Evolutionary conservation across 2,113 vertebrate genomes (phyloP).

Genomic region (Antennarius striatus): DNA sequence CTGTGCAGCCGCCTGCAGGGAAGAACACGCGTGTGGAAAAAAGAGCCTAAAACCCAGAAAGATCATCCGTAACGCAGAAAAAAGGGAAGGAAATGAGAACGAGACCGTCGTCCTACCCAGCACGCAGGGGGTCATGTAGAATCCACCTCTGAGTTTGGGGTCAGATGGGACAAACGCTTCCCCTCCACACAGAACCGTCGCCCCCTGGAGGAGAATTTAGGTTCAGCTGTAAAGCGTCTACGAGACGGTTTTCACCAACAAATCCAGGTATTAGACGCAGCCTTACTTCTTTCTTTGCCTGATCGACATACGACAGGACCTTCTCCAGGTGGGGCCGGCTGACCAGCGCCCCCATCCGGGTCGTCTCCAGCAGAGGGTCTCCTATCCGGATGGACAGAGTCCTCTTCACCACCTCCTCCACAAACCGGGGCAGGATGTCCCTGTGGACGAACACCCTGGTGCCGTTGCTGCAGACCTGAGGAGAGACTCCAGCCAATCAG

Average conservation of each 20-base stretch:
- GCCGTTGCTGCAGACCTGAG: conserved; percentile 94
- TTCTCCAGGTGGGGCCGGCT: conserved; percentile 86
- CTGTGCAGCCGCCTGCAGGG: conserved; percentile 85
- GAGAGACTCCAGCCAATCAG: too few relatives aligned
- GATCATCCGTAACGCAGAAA: neutral
- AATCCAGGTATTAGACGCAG: rapidly evolving
- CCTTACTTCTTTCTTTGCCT: conserved; percentile 87
- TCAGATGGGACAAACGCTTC: conserved; percentile 84
- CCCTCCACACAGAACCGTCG: conserved; percentile 89
- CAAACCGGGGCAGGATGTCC: conserved; percentile 84
- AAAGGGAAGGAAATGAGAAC: too few relatives aligned
- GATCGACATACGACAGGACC: conserved; percentile 87
- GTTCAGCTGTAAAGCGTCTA: neutral
- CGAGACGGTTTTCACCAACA: neutral
- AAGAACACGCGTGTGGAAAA: neutral
- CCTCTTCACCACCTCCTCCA: conserved; percentile 88
- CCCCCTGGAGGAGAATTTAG: conserved; percentile 79
- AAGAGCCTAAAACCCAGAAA: too few relatives aligned
- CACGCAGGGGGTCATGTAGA: conserved; percentile 92
- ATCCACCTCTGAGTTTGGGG: conserved; percentile 87
- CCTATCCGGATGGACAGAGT: conserved; percentile 89
- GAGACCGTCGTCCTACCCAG: conserved; percentile 79
- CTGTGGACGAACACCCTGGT: conserved; percentile 94
- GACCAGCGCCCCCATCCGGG: conserved; percentile 94
- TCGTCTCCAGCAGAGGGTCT: conserved; percentile 89